Conservation (phyloP, 2,113 vertebrate species). For the Peromyscus polionotus region DNA sequence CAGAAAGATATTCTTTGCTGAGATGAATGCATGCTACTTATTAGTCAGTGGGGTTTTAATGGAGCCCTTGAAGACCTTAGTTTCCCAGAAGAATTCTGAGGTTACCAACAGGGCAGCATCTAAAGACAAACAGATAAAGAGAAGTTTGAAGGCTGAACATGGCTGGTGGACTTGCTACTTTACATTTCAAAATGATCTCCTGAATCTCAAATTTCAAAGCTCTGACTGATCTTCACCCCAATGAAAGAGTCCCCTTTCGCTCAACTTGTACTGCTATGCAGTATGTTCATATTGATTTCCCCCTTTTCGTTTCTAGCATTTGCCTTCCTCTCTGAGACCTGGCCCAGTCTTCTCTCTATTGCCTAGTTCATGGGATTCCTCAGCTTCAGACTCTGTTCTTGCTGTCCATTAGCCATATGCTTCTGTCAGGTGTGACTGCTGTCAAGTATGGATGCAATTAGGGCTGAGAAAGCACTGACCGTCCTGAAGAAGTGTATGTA, state of each 20-base stretch:
- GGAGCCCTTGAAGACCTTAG: not conserved
- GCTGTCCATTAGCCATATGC: not conserved
- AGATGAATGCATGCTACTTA: not conserved
- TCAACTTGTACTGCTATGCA: not conserved
- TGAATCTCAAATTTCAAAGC: conserved; percentile 38
- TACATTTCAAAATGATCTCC: conserved; percentile 14
- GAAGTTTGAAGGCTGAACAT: not conserved
- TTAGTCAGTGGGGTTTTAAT: not conserved
- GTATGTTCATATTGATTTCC: conserved; percentile 36
- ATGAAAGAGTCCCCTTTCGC: not conserved
- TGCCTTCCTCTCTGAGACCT: not conserved
- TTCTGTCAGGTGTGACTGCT: not conserved
- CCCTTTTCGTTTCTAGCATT: not conserved
- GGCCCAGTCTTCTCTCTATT: not conserved
- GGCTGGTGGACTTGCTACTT: not conserved
- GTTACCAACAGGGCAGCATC: not conserved
- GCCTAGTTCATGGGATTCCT: not conserved
- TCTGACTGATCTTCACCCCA: not conserved
- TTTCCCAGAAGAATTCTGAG: not conserved
- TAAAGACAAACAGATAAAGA: not conserved
- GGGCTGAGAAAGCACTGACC: not conserved
- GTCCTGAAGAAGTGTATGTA: not conserved
- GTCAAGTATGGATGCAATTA: conserved; percentile 10
- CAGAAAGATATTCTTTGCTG: not conserved
- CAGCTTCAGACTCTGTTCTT: conserved; percentile 1